These are phyloP conservation scores for Cynaeus angustus DNA, from an alignment of 2,888 invertebrate species.

Conservation along the genomic window DNA sequence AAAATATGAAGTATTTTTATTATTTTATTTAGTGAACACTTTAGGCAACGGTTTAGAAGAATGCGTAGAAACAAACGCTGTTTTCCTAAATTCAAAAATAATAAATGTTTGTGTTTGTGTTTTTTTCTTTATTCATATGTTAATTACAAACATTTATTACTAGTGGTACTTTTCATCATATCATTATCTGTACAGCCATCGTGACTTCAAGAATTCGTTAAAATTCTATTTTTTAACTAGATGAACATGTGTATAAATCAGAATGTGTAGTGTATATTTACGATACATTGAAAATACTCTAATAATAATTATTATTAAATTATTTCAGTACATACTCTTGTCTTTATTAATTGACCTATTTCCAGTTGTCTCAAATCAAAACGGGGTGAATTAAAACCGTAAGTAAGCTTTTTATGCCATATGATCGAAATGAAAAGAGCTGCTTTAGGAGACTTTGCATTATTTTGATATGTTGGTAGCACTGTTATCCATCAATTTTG, in stretches of 20 bases:
- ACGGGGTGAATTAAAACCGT: too few relatives aligned
- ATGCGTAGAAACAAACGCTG: slow-evolving; percentile 1
- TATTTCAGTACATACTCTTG: slow-evolving; percentile 40
- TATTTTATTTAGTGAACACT: slow-evolving; percentile 32
- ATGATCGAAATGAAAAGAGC: too few relatives aligned
- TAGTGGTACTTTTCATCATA: slow-evolving; percentile 31
- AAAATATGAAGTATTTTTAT: slow-evolving; percentile 22
- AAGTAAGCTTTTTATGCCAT: too few relatives aligned
- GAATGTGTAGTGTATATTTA: slow-evolving; percentile 49
- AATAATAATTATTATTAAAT: slow-evolving; percentile 42
- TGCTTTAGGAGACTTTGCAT: too few relatives aligned
- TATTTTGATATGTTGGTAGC: too few relatives aligned
- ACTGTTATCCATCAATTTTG: too few relatives aligned
- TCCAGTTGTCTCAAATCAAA: too few relatives aligned
- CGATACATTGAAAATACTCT: slow-evolving; percentile 49
- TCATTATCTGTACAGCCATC: slow-evolving; percentile 48
- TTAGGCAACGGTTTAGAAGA: slow-evolving; percentile 15
- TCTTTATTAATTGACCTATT: background rate
- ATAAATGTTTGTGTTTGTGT: slow-evolving; percentile 43
- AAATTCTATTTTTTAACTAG: slow-evolving; percentile 50
- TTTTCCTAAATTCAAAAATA: slow-evolving; percentile 12
- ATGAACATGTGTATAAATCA: slow-evolving; percentile 49
- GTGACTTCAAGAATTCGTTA: slow-evolving; percentile 44
- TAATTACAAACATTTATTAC: slow-evolving; percentile 41
- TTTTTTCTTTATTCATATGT: slow-evolving; percentile 3